A percentile compares a stretch with the other conserved stretches of the same genome.
These are phyloP conservation scores for Avahi laniger DNA, from an alignment of 2,797 vertebrate genomes.

Conservation along the genomic window DNA sequence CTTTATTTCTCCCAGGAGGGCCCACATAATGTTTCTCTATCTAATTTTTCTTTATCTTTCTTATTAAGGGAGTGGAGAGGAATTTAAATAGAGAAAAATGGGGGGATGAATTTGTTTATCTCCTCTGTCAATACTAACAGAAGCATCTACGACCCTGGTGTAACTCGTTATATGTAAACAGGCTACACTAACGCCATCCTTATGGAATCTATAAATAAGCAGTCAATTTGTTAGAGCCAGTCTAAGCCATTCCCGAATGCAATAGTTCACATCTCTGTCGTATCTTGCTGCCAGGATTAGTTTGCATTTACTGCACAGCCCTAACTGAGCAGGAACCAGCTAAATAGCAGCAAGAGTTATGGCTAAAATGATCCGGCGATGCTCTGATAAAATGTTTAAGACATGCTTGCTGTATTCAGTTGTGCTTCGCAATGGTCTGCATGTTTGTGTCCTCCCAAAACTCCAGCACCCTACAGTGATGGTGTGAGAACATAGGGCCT, in stretches of 20 bases:
- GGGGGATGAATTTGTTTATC: neutral
- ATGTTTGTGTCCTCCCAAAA: neutral
- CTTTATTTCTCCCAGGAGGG: neutral
- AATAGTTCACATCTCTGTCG: neutral
- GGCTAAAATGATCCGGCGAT: too few species aligned
- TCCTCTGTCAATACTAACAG: neutral
- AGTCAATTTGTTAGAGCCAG: neutral
- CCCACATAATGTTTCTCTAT: too few species aligned
- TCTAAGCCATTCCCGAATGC: neutral
- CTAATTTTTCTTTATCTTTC: neutral
- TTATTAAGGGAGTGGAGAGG: neutral
- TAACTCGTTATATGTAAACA: neutral
- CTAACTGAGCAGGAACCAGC: too few species aligned
- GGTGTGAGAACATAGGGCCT: neutral
- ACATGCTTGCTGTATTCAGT: too few species aligned
- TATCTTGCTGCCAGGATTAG: too few species aligned
- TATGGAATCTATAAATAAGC: neutral
- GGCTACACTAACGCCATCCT: neutral
- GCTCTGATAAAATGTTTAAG: neutral
- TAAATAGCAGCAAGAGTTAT: too few species aligned
- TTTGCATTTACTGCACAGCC: too few species aligned
- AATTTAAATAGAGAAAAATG: neutral
- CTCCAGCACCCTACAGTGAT: neutral
- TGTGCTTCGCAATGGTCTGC: neutral
- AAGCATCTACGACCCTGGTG: neutral